Evolutionary conservation across 2,888 invertebrate species (phyloP).

Genomic region (Euphydryas editha): DNA sequence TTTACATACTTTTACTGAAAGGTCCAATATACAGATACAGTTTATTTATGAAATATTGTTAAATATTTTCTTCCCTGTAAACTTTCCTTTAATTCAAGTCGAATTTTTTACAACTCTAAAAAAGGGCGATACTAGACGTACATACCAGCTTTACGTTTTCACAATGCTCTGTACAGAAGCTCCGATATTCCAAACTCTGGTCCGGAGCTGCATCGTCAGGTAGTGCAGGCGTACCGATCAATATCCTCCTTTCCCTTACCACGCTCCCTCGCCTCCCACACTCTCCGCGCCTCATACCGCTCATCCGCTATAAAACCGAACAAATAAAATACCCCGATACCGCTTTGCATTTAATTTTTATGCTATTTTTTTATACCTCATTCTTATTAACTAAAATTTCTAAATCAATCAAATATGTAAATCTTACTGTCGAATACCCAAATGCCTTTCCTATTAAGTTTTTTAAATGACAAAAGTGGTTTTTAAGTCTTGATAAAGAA

Average conservation of each 20-base stretch:
- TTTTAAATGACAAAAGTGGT: not conserved
- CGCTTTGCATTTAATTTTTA: slow-evolving; percentile 34
- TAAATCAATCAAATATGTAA: not conserved
- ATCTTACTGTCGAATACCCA: slow-evolving; percentile 6
- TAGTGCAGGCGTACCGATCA: slow-evolving; percentile 70
- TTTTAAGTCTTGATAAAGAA: too few species aligned
- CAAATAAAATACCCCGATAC: slow-evolving; percentile 43
- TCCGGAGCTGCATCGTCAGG: slow-evolving; percentile 61
- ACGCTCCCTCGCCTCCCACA: slow-evolving; percentile 30
- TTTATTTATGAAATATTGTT: too few species aligned
- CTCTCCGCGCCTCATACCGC: slow-evolving; percentile 36
- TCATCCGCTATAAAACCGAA: slow-evolving; percentile 40
- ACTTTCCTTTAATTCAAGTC: too few species aligned
- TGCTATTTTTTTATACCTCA: slow-evolving; percentile 7
- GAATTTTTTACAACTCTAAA: not conserved
- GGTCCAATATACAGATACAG: too few species aligned
- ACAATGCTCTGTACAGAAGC: slow-evolving; percentile 25
- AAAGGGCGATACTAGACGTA: slow-evolving; percentile 1
- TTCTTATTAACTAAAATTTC: slow-evolving; percentile 4
- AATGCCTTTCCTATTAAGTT: not conserved
- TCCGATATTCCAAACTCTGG: slow-evolving; percentile 37
- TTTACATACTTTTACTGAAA: too few species aligned
- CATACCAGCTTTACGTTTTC: slow-evolving; percentile 23
- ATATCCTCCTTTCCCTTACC: slow-evolving; percentile 55
- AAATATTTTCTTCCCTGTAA: too few species aligned